Base-by-base conservation (phyloP, 2,113 vertebrate species). In the Erythrocebus patas region DNA sequence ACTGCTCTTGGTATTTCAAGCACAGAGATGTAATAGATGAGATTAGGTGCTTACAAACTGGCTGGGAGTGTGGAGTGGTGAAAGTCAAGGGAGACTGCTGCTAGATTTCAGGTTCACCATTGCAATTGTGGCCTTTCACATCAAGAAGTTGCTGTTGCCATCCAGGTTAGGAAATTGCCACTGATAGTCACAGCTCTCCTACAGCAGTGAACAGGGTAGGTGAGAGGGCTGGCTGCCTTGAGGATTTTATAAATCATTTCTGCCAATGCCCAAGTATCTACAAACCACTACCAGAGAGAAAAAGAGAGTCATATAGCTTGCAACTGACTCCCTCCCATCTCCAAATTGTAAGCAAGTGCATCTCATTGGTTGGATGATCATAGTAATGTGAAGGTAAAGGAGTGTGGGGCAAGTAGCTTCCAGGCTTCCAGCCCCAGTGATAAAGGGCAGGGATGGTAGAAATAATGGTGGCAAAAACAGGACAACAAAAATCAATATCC, bases 121-220 rank as follows among this genome's bases (percentile, higher is more conserved):
- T 11, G 59, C 8, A 35, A 30, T 61, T 32, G 27, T 78, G 38
- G 12, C 27, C 59, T n/a, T 88, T 52, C 48, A 9, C 22, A 38
- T 9, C 43, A n/a, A 61, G 43, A 66, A 57, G 27, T 3, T 35
- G 5, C 32, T 8, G 13, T 40, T 48, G 18, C 8, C 20, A 13
- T 38, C 43, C 16, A 20, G 61, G 22, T 80, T 61, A 89, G 59
- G 59, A 78, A 78, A 88, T 18, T 6, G 6, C 32, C 12, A 1
- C 72, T 23, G 38, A 45, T 27, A 30, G 18, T 25, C 57, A n/a
- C 2, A 11, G 50, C n/a, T 30, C 5, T 40, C 52, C 50, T 48
- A 1, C 0, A 2, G 38, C 52, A 40, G n/a, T 27, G 59, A 48
- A 50, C 35, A 0, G 2, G 23, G 4, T 22, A 38, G 35, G 3